phyloP scores from a whole-genome alignment of 2,888 invertebrate genomes.

The Pseudoips prasinana region DNA sequence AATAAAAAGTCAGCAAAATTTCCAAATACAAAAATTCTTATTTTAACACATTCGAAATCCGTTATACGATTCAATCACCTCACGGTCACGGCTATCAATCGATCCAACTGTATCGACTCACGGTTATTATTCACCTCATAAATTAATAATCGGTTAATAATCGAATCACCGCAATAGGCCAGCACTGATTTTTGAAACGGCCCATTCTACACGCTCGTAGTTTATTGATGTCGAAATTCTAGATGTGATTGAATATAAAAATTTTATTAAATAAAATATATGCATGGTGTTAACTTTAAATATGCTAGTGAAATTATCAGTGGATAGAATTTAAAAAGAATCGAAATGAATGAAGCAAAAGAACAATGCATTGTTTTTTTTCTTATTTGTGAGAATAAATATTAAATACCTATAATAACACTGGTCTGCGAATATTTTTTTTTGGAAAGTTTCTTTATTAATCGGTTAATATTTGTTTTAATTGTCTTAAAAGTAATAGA shows the following conservation, averaged over 20 bases:
- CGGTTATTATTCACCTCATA: slow-evolving; percentile 74
- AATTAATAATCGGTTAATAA: slow-evolving; percentile 77
- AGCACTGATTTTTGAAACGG: slow-evolving; percentile 68
- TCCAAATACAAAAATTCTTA: slow-evolving; percentile 25
- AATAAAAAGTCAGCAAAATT: slow-evolving; percentile 6
- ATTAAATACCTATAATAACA: too few species aligned
- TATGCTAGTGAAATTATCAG: too few species aligned
- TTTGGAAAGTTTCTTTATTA: too few species aligned
- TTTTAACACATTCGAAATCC: slow-evolving; percentile 41
- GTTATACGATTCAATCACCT: slow-evolving; percentile 55
- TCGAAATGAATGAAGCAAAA: too few species aligned
- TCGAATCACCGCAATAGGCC: slow-evolving; percentile 76
- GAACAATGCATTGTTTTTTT: too few species aligned
- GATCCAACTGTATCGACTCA: slow-evolving; percentile 61
- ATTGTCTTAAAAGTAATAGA: too few species aligned
- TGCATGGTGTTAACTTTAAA: too few species aligned
- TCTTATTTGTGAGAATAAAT: too few species aligned
- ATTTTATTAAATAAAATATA: too few species aligned
- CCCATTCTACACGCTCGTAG: slow-evolving; percentile 57
- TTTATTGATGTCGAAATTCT: slow-evolving; percentile 42
- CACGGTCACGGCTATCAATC: slow-evolving; percentile 42
- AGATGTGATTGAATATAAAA: slow-evolving; percentile 35
- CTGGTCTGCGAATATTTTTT: too few species aligned
- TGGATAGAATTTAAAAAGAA: too few species aligned
- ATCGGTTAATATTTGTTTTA: too few species aligned